A percentile compares a stretch with the other conserved stretches of the same genome.
Conservation (phyloP, 2,888 invertebrate species). For the Drosophila nr. perissopoda region DNA sequence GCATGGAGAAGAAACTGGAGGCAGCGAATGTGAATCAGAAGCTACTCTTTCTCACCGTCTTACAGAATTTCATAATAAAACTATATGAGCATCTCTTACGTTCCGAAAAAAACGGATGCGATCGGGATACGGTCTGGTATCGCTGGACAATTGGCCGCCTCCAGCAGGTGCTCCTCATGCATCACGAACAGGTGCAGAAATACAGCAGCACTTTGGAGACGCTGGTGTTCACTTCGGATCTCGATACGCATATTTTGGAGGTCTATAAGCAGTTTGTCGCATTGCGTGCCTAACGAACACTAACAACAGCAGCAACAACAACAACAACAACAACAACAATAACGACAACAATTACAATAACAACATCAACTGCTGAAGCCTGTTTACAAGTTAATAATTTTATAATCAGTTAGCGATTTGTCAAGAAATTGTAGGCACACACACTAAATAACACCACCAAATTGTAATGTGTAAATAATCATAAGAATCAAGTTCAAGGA, state of each 20-base stretch:
- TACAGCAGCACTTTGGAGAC: slow-evolving; percentile 98
- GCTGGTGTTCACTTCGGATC: slow-evolving; percentile 96
- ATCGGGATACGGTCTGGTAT: slow-evolving; percentile 98
- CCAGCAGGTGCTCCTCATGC: slow-evolving; percentile 97
- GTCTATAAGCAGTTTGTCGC: slow-evolving; percentile 99
- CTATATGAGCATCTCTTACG: slow-evolving; percentile 97
- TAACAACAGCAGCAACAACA: neutral
- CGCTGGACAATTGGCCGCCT: slow-evolving; percentile 97
- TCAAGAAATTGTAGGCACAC: neutral
- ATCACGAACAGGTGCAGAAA: slow-evolving; percentile 98
- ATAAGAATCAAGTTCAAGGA: slow-evolving; percentile 1
- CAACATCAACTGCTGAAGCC: neutral
- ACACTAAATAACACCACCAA: neutral
- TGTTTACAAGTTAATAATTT: neutral
- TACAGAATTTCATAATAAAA: slow-evolving; percentile 99
- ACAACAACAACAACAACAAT: neutral
- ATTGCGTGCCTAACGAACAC: slow-evolving; percentile 85
- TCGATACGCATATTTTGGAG: slow-evolving; percentile 97
- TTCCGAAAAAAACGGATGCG: slow-evolving; percentile 96
- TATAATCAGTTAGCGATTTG: neutral
- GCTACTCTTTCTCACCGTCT: slow-evolving; percentile 97
- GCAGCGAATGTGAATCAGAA: slow-evolving; percentile 98
- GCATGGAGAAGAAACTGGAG: slow-evolving; percentile 97
- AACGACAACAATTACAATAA: neutral
- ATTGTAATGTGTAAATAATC: no score